phyloP scores from a whole-genome alignment of 2,113 vertebrate species.

The Ophiodon elongatus region DNA sequence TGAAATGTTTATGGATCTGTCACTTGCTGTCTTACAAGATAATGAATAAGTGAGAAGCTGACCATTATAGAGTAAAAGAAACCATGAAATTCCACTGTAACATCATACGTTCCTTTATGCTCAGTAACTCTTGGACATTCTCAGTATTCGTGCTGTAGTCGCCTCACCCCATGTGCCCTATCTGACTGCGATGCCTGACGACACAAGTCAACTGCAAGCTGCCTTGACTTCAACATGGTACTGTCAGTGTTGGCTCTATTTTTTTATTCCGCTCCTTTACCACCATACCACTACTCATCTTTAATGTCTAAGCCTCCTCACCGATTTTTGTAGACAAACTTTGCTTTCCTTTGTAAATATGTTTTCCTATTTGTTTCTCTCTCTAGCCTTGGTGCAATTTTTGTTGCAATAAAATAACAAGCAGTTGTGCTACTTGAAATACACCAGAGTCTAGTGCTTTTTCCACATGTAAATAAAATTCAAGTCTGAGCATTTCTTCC shows the following conservation, averaged over 20 bases:
- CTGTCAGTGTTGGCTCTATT: constrained; percentile 67
- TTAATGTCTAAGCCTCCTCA: constrained; percentile 69
- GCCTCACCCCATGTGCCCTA: constrained; percentile 64
- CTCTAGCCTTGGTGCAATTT: constrained; percentile 84
- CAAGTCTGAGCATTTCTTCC: background rate
- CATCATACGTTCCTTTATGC: constrained; percentile 33
- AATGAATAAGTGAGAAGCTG: constrained; percentile 25
- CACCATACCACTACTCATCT: constrained; percentile 82
- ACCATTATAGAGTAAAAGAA: constrained; percentile 40
- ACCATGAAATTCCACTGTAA: constrained; percentile 56
- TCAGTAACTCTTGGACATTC: constrained; percentile 53
- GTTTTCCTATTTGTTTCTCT: constrained; percentile 52
- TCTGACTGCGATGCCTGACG: constrained; percentile 79
- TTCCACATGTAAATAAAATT: no score
- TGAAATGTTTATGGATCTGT: constrained; percentile 62
- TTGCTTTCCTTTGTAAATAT: constrained; percentile 82
- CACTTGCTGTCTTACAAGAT: constrained; percentile 58
- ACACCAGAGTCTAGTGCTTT: constrained; percentile 18
- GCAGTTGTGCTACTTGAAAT: constrained; percentile 83
- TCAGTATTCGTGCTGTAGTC: constrained; percentile 71
- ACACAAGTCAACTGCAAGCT: constrained; percentile 73
- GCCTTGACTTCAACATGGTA: constrained; percentile 80
- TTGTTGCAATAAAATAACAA: constrained; percentile 85
- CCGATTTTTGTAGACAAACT: constrained; percentile 75
- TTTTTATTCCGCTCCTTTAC: constrained; percentile 24